Conservation (phyloP, 1,140 invertebrate species). For the Gonioctena quinquepunctata region DNA sequence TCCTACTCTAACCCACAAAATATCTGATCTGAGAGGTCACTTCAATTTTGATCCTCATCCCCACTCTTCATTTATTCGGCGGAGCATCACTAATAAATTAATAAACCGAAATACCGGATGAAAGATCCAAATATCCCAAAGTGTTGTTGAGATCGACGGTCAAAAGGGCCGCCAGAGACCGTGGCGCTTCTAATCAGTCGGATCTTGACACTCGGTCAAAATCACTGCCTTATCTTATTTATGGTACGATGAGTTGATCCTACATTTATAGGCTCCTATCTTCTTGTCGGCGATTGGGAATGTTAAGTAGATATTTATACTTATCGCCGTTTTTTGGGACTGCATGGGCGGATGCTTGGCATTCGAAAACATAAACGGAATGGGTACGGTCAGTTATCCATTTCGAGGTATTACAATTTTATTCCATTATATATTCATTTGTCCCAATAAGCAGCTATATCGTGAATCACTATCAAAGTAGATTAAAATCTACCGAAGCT, state of each 20-base stretch:
- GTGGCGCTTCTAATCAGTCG: conserved; percentile 35
- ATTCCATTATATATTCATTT: too few relatives aligned
- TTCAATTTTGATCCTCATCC: too few relatives aligned
- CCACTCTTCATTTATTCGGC: not conserved
- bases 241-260: conserved; percentile 43
- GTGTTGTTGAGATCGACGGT: conserved; percentile 34
- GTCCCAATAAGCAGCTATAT: too few relatives aligned
- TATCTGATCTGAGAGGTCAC: too few relatives aligned
- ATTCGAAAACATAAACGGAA: too few relatives aligned
- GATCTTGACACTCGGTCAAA: conserved; percentile 49
- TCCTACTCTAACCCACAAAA: too few relatives aligned
- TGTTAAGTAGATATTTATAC: conserved; percentile 50
- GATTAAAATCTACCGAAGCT: too few relatives aligned
- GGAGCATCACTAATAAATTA: conserved; percentile 36
- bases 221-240: conserved; percentile 46
- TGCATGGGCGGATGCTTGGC: not conserved
- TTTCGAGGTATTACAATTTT: too few relatives aligned
- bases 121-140: conserved; percentile 32
- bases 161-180: conserved; percentile 31
- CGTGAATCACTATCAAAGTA: too few relatives aligned
- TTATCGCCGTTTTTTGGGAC: conserved; percentile 34
- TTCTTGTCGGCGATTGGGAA: conserved; percentile 41
- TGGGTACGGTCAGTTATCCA: too few relatives aligned
- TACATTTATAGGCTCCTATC: conserved; percentile 41
- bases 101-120: conserved; percentile 35